Evolutionary conservation across 92 coral and sea anemone species (phyloP).

Genomic region (Porites rus): DNA sequence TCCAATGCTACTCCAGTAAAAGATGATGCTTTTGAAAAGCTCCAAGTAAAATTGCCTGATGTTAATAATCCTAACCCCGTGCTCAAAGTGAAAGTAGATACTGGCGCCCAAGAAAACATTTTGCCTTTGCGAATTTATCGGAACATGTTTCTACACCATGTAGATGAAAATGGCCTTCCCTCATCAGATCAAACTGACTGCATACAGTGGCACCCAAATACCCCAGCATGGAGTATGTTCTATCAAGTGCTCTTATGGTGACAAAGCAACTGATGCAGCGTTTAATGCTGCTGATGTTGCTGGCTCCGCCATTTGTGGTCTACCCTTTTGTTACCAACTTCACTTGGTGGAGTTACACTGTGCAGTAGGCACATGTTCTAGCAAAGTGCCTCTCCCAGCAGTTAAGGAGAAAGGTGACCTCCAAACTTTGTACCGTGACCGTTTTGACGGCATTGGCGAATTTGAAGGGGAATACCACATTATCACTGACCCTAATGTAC

Average conservation of each 20-base stretch:
- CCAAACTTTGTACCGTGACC: conserved; percentile 7
- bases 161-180: conserved; percentile 44
- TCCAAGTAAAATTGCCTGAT: conserved; percentile 17
- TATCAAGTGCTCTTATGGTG: conserved; percentile 29
- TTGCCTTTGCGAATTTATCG: conserved; percentile 33
- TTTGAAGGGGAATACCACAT: conserved; percentile 53
- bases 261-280: conserved; percentile 32
- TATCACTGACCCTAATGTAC: background rate
- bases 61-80: conserved; percentile 18
- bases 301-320: conserved; percentile 55
- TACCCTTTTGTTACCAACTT: conserved; percentile 41
- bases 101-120: conserved; percentile 57
- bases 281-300: conserved; percentile 44
- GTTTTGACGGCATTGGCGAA: conserved; percentile 53
- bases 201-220: conserved; percentile 33
- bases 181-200: conserved; percentile 30
- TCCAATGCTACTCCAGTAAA: background rate
- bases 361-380: background rate
- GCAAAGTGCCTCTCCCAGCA: background rate
- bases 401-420: conserved; percentile 7
- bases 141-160: conserved; percentile 31
- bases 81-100: conserved; percentile 56
- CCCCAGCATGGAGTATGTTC: conserved; percentile 31
- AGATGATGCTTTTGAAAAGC: conserved; percentile 47
- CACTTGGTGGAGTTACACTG: conserved; percentile 38